Percentiles rank a stretch among this genome's conserved stretches.
Evolutionary conservation across 2,797 vertebrate species (phyloP).

Genomic region (Ara ararauna): DNA sequence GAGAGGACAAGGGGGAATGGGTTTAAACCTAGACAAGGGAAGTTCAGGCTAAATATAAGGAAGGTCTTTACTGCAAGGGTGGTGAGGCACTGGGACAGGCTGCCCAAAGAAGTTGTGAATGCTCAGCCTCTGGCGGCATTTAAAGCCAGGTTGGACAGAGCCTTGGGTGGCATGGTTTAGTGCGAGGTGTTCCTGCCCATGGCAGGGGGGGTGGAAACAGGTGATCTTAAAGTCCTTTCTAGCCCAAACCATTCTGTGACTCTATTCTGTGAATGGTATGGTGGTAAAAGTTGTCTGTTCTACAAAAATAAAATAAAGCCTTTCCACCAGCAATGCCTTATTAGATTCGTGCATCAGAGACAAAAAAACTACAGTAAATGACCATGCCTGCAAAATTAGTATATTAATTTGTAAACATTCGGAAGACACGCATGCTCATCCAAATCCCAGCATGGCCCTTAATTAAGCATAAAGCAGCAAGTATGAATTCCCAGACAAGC

Average conservation of each 20-base stretch:
- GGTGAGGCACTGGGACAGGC: background rate
- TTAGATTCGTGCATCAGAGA: background rate
- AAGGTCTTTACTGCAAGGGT: background rate
- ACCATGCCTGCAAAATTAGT: background rate
- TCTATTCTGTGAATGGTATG: background rate
- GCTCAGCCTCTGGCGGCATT: background rate
- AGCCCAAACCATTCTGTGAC: background rate
- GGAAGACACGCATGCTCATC: background rate
- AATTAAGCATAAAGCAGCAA: background rate
- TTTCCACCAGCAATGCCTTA: background rate
- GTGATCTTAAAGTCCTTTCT: background rate
- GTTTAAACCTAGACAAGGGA: background rate
- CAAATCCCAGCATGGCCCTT: background rate
- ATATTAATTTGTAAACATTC: background rate
- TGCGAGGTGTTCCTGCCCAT: background rate
- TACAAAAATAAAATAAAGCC: background rate
- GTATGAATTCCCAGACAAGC: background rate
- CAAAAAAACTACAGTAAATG: background rate
- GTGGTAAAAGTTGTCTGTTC: fast-evolving
- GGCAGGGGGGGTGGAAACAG: background rate
- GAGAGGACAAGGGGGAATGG: background rate
- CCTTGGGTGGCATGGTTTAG: background rate
- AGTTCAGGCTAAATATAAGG: background rate
- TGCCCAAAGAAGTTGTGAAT: background rate
- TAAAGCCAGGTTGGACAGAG: background rate